These are phyloP conservation scores for Luscinia luscinia DNA, from an alignment of 2,797 vertebrate species.

Conservation along the genomic window DNA sequence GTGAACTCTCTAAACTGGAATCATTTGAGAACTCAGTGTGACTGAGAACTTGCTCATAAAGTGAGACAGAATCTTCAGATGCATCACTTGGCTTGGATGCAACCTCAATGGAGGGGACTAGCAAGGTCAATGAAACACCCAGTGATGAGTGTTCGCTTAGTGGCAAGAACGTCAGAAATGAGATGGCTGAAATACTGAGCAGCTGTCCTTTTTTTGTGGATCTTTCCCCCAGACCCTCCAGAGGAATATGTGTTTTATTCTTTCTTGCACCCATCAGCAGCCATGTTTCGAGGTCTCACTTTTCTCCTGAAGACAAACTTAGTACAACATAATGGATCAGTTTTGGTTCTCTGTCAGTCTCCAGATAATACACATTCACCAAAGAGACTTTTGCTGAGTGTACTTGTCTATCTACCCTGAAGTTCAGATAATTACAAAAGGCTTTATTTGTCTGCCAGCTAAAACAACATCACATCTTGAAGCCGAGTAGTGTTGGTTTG, in stretches of 20 bases:
- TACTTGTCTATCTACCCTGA: background rate
- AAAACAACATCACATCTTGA: background rate
- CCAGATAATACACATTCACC: background rate
- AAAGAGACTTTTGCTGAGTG: background rate
- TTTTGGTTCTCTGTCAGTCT: background rate
- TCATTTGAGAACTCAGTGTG: background rate
- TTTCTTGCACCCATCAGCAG: background rate
- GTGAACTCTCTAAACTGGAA: background rate
- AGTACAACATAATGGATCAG: background rate
- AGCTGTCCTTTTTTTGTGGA: background rate
- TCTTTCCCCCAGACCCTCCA: background rate
- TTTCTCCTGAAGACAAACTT: background rate
- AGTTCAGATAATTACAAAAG: background rate
- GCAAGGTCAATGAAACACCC: background rate
- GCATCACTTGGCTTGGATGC: background rate
- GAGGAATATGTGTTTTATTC: background rate
- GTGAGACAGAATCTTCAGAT: background rate
- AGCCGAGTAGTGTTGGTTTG: background rate
- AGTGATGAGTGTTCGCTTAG: background rate
- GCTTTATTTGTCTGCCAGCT: background rate
- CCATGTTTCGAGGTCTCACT: background rate
- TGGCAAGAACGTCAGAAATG: background rate
- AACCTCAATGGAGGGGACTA: background rate
- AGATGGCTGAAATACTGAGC: background rate
- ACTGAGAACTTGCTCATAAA: fast-evolving